Conservation (phyloP, 1,140 invertebrate genomes). For the Zaprionus davidi region DNA sequence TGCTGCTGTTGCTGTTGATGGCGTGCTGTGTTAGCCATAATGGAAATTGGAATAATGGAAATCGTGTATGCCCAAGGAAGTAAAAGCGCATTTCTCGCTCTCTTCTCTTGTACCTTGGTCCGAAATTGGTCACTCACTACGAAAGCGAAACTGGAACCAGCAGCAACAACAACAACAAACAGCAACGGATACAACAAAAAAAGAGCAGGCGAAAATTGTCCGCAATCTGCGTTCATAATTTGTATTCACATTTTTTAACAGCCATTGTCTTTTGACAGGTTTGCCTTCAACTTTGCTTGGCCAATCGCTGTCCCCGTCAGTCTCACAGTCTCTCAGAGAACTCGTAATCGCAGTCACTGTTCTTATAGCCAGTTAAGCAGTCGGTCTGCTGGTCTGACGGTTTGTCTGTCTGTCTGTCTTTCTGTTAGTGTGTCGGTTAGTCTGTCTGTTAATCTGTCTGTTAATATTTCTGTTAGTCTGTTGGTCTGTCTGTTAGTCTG, state of each 20-base stretch:
- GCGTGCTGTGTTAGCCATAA: constrained; percentile 66
- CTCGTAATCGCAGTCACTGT: constrained; percentile 54
- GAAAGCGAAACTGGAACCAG: constrained; percentile 47
- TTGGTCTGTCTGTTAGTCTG: background rate
- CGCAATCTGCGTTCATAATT: constrained; percentile 32
- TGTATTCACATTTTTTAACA: constrained; percentile 52
- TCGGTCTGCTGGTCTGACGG: background rate
- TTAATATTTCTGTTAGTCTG: background rate
- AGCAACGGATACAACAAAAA: constrained; percentile 22
- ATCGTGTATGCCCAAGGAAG: constrained; percentile 55
- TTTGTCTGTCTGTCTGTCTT: constrained; percentile 4
- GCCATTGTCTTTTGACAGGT: constrained; percentile 81
- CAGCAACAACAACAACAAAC: constrained; percentile 9
- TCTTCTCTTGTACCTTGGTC: constrained; percentile 1
- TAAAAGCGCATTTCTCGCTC: constrained; percentile 54
- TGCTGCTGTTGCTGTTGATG: constrained; percentile 10
- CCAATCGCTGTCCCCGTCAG: constrained; percentile 34
- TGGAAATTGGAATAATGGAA: constrained; percentile 54
- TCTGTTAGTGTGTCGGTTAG: background rate
- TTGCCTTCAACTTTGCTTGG: constrained; percentile 76
- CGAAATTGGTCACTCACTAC: constrained; percentile 7
- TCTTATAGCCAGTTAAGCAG: constrained; percentile 19
- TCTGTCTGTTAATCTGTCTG: background rate
- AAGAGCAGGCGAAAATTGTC: background rate
- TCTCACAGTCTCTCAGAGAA: background rate